These are phyloP conservation scores for Pelusios castaneus DNA, from an alignment of 2,113 vertebrate genomes.

Conservation along the genomic window DNA sequence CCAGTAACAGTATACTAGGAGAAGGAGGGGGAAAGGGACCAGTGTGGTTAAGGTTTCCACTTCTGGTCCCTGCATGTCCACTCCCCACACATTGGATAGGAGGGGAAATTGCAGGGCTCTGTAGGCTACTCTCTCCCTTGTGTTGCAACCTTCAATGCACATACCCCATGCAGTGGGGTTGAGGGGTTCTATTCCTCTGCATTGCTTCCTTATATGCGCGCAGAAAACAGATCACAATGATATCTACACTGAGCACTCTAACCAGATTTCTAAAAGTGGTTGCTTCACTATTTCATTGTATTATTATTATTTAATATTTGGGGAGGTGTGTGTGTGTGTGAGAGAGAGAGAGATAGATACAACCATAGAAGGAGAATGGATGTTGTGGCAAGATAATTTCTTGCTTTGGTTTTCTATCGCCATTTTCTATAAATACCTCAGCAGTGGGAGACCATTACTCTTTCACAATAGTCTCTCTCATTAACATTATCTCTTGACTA, in stretches of 20 bases:
- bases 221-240: constrained; percentile 16
- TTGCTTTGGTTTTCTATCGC: constrained; percentile 41
- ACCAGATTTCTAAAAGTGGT: constrained; percentile 25
- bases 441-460: constrained; percentile 4
- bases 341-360: no score
- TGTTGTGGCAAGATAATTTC: constrained; percentile 43
- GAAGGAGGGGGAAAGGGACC: background rate
- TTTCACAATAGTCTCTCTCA: constrained; percentile 28
- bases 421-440: constrained; percentile 7
- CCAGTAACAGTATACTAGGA: background rate
- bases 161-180: background rate
- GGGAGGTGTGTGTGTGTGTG: no score
- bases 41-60: accelerated
- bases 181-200: background rate
- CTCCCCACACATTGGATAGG: background rate
- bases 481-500: constrained; percentile 42
- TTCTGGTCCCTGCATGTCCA: background rate
- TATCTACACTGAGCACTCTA: background rate
- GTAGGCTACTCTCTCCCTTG: background rate
- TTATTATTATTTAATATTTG: background rate
- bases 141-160: background rate
- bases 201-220: background rate
- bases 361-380: constrained; percentile 44
- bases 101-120: constrained; percentile 40
- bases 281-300: background rate